A percentile compares a stretch with the other conserved stretches of the same genome.
phyloP scores from a whole-genome alignment of 2,113 vertebrate genomes.

The Cyphomyrus plagiostoma region DNA sequence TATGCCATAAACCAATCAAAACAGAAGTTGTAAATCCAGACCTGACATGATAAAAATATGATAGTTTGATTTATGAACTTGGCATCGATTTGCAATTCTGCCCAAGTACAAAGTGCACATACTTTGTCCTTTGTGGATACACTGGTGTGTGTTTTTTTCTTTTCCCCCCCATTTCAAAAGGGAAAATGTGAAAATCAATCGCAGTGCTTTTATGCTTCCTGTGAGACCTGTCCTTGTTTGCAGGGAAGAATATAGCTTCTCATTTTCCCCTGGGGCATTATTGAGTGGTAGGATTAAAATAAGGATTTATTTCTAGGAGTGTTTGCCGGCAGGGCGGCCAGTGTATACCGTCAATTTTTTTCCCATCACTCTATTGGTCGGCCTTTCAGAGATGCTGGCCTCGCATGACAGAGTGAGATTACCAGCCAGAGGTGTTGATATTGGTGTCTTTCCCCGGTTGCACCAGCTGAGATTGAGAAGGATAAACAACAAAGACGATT shows the following conservation, averaged over 20 bases:
- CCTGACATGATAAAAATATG: background rate
- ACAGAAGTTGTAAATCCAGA: background rate
- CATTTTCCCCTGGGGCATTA: slow-evolving; percentile 11
- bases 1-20: background rate
- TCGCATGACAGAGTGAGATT: background rate
- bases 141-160: background rate
- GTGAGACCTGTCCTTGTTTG: background rate
- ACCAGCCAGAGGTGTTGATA: background rate
- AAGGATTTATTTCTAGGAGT: slow-evolving; percentile 6
- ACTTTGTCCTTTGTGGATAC: background rate
- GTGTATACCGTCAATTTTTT: slow-evolving; percentile 15
- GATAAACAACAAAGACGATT: background rate
- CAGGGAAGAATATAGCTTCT: background rate
- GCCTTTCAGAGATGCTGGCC: background rate
- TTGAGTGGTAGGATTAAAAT: slow-evolving; percentile 19
- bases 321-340: background rate
- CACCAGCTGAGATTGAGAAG: background rate
- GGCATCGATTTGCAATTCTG: background rate
- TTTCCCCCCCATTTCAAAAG: background rate
- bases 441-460: background rate
- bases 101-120: background rate
- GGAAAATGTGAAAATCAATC: slow-evolving; percentile 17
- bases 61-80: background rate
- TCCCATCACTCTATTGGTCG: background rate
- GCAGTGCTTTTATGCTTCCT: background rate